Conservation (phyloP, 2,888 invertebrate species). For the Lomographa bimaculata region DNA sequence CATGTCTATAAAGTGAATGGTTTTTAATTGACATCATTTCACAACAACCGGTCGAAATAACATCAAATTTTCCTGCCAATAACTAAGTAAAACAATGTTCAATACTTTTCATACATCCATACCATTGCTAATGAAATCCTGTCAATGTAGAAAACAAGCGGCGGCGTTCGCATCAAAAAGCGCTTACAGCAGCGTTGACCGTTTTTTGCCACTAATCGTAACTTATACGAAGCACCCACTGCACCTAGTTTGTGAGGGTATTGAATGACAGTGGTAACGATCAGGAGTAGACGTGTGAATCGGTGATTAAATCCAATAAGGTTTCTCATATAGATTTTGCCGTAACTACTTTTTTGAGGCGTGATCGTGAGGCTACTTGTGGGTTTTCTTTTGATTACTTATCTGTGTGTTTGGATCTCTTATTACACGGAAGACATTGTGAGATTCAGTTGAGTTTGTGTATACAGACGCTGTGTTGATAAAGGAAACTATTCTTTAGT, state of each 20-base stretch:
- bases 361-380: neutral
- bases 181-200: constrained; percentile 55
- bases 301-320: constrained; percentile 22
- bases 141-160: constrained; percentile 59
- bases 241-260: constrained; percentile 33
- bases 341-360: neutral
- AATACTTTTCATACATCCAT: constrained; percentile 49
- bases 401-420: too few species aligned
- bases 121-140: constrained; percentile 65
- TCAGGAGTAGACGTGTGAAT: constrained; percentile 17
- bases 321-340: constrained; percentile 8
- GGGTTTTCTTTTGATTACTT: too few species aligned
- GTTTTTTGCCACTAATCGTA: constrained; percentile 67
- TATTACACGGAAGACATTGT: too few species aligned
- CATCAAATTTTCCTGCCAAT: too few species aligned
- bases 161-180: constrained; percentile 67
- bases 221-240: constrained; percentile 53
- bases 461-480: too few species aligned
- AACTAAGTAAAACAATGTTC: too few species aligned
- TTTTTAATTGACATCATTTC: too few species aligned
- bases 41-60: too few species aligned
- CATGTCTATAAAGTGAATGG: too few species aligned
- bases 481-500: too few species aligned
- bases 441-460: too few species aligned
- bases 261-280: constrained; percentile 37